phyloP scores from a whole-genome alignment of 2,888 invertebrate genomes.

The Melanostoma scalare region DNA sequence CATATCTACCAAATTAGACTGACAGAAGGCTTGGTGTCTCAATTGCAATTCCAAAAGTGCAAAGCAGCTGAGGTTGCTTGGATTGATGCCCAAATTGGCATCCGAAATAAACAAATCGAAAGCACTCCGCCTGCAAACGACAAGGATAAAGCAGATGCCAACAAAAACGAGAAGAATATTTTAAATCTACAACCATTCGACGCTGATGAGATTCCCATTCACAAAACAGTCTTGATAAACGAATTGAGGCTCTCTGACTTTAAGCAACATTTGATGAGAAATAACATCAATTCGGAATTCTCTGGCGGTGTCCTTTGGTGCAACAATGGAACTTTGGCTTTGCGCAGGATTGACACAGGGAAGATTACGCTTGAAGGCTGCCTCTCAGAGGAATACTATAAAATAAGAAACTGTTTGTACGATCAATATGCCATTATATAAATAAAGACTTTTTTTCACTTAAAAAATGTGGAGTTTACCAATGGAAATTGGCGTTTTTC shows the following conservation, averaged over 20 bases:
- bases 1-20: constrained; percentile 98
- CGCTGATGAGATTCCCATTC: constrained; percentile 84
- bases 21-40: constrained; percentile 94
- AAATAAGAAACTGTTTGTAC: constrained; percentile 94
- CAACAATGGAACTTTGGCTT: constrained; percentile 94
- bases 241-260: constrained; percentile 96
- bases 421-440: constrained; percentile 98
- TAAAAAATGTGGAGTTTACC: too few species aligned
- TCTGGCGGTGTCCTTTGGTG: constrained; percentile 96
- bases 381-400: constrained; percentile 96
- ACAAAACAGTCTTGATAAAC: constrained; percentile 95
- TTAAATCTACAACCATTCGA: constrained; percentile 87
- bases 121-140: constrained; percentile 78
- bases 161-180: constrained; percentile 84
- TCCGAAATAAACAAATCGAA: constrained; percentile 85
- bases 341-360: constrained; percentile 94
- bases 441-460: constrained; percentile 55
- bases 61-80: constrained; percentile 98
- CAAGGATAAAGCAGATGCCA: constrained; percentile 57
- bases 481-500: too few species aligned
- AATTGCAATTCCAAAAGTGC: constrained; percentile 91
- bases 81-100: constrained; percentile 91
- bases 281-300: constrained; percentile 92
- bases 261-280: constrained; percentile 89
- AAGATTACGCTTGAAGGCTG: constrained; percentile 96